Conservation (phyloP, 2,797 vertebrate species). For the Rhyacichthys aspro region DNA sequence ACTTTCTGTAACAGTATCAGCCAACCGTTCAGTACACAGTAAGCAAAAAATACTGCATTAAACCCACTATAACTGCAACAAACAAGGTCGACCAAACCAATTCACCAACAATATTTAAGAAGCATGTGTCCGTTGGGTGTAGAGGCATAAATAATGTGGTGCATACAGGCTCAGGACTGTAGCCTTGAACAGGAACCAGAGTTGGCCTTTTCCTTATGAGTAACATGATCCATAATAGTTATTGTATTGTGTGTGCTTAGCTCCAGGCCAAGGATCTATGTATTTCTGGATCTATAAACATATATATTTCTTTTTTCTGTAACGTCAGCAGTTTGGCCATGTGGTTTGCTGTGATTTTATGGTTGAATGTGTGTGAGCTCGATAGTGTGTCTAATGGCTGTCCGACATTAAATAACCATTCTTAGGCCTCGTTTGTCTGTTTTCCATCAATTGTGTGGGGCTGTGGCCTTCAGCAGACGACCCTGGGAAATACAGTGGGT, state of each 20-base stretch:
- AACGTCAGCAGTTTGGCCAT: conserved; percentile 23
- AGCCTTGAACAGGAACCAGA: background rate
- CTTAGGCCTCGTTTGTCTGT: conserved; percentile 10
- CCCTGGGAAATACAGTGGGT: conserved; percentile 17
- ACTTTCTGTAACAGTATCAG: background rate
- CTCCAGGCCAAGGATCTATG: conserved; percentile 28
- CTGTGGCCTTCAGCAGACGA: conserved; percentile 21
- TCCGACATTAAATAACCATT: conserved; percentile 29
- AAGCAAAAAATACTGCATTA: background rate
- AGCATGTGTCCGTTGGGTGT: background rate
- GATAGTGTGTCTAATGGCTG: conserved; percentile 6
- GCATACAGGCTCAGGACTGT: background rate
- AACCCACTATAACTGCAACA: background rate
- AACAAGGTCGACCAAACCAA: background rate
- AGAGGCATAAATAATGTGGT: conserved; percentile 3
- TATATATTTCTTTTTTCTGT: conserved; percentile 35
- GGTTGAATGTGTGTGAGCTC: conserved; percentile 2
- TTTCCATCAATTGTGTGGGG: background rate
- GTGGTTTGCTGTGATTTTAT: conserved; percentile 15
- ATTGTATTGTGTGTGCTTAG: conserved; percentile 7
- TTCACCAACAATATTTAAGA: background rate
- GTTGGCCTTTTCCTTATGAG: conserved; percentile 1
- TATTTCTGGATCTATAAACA: conserved; percentile 40
- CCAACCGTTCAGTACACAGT: background rate
- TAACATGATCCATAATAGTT: conserved; percentile 6